Base-by-base conservation (phyloP, 2,113 vertebrate genomes). In the Gallinago undulata region DNA sequence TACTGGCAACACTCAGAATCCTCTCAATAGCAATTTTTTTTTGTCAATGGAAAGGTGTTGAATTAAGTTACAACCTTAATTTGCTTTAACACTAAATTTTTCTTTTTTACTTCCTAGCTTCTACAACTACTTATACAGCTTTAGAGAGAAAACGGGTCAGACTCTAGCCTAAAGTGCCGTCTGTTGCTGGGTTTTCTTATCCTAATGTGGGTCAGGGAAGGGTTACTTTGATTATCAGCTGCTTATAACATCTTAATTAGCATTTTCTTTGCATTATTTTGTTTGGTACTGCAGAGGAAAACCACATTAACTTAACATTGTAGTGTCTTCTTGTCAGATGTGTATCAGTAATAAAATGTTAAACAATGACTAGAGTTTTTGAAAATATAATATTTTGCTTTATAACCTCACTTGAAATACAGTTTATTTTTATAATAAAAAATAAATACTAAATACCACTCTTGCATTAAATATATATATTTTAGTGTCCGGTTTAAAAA, bases 171-270 rank as follows among this genome's bases (percentile, higher is more conserved):
- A 90, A 93, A 93, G 72, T 92, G 69, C 93, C 85, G 91, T 96
- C 96, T 96, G 87, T 93, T 92, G 59, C 68, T 90, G 28, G 23
- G 83, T 93, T 94, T 96, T 95, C 82, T 84, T 94, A 90, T 83
- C 90, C 90, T 94, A 63, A 91, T 92, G 83, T 70, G 85, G 92
- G 92, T 94, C 93, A 94, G 31, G 64, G 82, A 86, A 89, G 80
- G 88, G 90, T 96, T 95, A 92, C 85, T 91, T 92, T 62, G 77
- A 90, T 85, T 95, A 93, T 93, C 75, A 80, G 0, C 75, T 90
- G 47, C 84, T 63, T 95, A 17, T 80, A 80, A 70, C 33, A 55
- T 80, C 93, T 94, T 90, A 92, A 94, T 94, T 94, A 93, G 55
- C 85, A 90, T 95, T 90, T 87, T 93, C 39, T 84, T 76, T 83